Evolutionary conservation across 2,888 invertebrate genomes (phyloP).

Genomic region (Liodrosophila aerea): DNA sequence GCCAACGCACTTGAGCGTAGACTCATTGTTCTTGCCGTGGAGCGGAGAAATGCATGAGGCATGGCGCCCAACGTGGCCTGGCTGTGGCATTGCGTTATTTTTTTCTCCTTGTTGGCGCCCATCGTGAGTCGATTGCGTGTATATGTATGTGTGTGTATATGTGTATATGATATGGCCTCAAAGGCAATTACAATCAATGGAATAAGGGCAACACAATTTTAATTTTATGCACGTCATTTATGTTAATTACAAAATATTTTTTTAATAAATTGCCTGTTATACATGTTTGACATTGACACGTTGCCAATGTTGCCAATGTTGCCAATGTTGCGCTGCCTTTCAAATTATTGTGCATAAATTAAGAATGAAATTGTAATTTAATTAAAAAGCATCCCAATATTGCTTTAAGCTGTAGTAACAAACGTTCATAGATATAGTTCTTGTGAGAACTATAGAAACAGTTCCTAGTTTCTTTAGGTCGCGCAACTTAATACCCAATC

Average conservation of each 20-base stretch:
- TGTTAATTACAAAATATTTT: constrained; percentile 66
- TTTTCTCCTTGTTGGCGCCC: too few species aligned
- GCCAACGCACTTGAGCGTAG: constrained; percentile 1
- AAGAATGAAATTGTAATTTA: constrained; percentile 38
- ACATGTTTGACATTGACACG: neutral
- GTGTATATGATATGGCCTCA: constrained; percentile 20
- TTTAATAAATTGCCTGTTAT: constrained; percentile 55
- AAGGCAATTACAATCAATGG: constrained; percentile 72
- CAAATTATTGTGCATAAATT: constrained; percentile 2
- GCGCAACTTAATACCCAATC: too few species aligned
- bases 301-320: too few species aligned
- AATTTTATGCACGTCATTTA: constrained; percentile 65
- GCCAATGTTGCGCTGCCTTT: too few species aligned
- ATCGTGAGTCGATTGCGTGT: constrained; percentile 7
- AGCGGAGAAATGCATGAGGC: neutral
- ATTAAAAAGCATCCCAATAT: too few species aligned
- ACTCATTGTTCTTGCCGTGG: too few species aligned
- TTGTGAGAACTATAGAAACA: too few species aligned
- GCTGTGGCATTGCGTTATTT: too few species aligned
- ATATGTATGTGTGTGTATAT: constrained; percentile 3
- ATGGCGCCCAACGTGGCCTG: constrained; percentile 10
- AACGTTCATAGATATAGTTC: too few species aligned
- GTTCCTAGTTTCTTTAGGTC: too few species aligned
- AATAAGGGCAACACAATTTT: constrained; percentile 53
- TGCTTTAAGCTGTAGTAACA: too few species aligned